A percentile compares a stretch with the other conserved stretches of the same genome.
Evolutionary conservation across 2,888 invertebrate genomes (phyloP).

Genomic region (Apamea sordens): DNA sequence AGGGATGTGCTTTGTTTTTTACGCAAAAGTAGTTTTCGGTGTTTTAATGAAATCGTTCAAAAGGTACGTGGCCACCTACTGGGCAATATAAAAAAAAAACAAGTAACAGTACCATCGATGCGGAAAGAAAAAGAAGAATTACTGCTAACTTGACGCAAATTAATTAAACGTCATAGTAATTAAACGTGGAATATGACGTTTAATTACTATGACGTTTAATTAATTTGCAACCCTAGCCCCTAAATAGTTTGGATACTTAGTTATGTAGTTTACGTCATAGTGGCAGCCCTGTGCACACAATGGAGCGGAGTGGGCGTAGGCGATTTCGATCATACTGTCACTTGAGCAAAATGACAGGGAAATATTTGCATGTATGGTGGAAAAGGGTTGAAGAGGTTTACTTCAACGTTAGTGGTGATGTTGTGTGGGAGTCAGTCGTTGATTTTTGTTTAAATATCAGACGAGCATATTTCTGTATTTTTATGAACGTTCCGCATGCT

Average conservation of each 20-base stretch:
- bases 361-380: conserved; percentile 34
- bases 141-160: no score
- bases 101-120: no score
- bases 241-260: no score
- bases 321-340: conserved; percentile 50
- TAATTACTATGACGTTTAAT: no score
- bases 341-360: conserved; percentile 33
- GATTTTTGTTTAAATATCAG: background rate
- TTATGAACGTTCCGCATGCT: no score
- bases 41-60: background rate
- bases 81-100: no score
- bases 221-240: no score
- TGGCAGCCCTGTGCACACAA: conserved; percentile 44
- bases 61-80: background rate
- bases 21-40: background rate
- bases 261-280: conserved; percentile 25
- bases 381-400: background rate
- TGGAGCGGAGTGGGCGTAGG: conserved; percentile 31
- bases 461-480: background rate
- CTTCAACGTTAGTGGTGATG: background rate
- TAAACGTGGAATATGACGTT: no score
- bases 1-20: conserved; percentile 33
- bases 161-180: no score
- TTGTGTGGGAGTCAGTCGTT: conserved; percentile 10
- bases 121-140: no score